A percentile compares a stretch with the other conserved stretches of the same genome.
phyloP scores from a whole-genome alignment of 2,797 vertebrate species.

The Phoxinus dragarum region DNA sequence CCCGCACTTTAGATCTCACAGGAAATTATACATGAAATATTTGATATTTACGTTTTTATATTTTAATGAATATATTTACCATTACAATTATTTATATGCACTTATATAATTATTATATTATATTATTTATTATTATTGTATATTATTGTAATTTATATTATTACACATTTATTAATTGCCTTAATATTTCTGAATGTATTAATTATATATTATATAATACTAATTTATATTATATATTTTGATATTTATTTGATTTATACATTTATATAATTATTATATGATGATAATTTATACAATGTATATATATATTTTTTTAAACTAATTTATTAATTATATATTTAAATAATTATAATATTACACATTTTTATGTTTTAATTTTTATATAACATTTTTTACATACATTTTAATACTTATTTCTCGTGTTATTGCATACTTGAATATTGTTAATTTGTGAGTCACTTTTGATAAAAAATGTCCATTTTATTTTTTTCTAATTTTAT shows the following conservation, averaged over 20 bases:
- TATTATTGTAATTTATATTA: not conserved
- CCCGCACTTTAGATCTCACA: not conserved
- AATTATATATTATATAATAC: not conserved
- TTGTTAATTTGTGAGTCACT: no score
- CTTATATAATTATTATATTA: not conserved
- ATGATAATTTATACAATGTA: not conserved
- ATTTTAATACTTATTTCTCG: not conserved
- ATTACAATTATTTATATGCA: not conserved
- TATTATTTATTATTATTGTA: not conserved
- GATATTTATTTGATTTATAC: not conserved
- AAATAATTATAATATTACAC: not conserved
- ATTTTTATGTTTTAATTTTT: not conserved
- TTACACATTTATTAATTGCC: no score
- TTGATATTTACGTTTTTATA: no score
- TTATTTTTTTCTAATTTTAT: not conserved
- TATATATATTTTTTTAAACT: not conserved
- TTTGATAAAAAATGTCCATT: no score
- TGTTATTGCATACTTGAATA: no score
- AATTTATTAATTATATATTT: not conserved
- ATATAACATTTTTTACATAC: not conserved
- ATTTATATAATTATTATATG: not conserved
- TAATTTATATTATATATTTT: not conserved
- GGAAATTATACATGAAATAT: not conserved
- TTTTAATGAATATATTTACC: no score
- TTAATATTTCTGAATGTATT: not conserved